phyloP scores from a whole-genome alignment of 2,888 invertebrate genomes.

The Eulithis prunata region DNA sequence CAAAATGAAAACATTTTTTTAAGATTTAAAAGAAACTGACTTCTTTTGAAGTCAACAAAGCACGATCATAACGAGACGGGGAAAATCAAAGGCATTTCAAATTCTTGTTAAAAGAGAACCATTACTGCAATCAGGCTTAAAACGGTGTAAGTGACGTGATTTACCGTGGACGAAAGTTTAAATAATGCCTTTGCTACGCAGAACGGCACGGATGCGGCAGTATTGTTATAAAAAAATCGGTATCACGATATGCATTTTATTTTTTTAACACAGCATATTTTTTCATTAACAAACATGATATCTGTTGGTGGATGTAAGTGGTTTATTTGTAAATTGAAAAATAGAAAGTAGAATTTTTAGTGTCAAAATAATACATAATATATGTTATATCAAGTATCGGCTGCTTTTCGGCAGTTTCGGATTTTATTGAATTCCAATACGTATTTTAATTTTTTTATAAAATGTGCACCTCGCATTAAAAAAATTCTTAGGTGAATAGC shows the following conservation, averaged over 20 bases:
- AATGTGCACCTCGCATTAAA: too few species aligned
- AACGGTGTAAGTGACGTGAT: conserved; percentile 69
- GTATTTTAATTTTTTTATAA: too few species aligned
- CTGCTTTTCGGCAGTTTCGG: too few species aligned
- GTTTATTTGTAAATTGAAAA: too few species aligned
- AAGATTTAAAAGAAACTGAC: conserved; percentile 1
- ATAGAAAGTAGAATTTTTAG: too few species aligned
- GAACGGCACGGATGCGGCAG: background rate
- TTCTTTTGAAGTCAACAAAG: conserved; percentile 39
- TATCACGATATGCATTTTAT: background rate
- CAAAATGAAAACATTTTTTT: conserved; percentile 7
- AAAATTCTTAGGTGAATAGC: too few species aligned
- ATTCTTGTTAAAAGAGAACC: conserved; percentile 54
- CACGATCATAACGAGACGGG: conserved; percentile 44
- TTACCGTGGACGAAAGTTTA: conserved; percentile 61
- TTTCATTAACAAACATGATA: too few species aligned
- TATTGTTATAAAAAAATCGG: background rate
- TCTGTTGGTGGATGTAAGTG: too few species aligned
- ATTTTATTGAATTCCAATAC: too few species aligned
- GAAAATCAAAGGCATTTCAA: conserved; percentile 51
- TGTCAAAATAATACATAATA: too few species aligned
- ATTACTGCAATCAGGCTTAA: conserved; percentile 68
- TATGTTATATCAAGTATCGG: too few species aligned
- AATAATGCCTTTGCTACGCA: conserved; percentile 13
- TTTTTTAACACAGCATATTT: background rate